Evolutionary conservation across 2,797 vertebrate species (phyloP), one percentile per base, ranked within the genome.

Genomic region (Falco naumanni): DNA sequence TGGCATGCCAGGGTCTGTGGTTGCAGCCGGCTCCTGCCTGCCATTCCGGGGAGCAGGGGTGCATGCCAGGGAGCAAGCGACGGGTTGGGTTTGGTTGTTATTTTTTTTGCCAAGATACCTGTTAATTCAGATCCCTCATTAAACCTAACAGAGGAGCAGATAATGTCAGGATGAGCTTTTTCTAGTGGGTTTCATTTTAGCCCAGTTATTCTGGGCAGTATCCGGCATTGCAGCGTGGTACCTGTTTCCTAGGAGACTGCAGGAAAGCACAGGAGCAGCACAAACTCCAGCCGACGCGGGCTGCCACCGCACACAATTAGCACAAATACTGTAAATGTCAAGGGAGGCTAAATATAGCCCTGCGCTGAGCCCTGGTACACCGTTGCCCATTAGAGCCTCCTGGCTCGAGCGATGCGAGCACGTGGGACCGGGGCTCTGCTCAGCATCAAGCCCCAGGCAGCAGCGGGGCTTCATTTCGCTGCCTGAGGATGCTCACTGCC

Each of bases 181-280:
- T n/a, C 82, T 63, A 34, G 28, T 0, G 12, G 34, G 80, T 61
- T 84, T 72, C 22, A n/a, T 51, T 56, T 47, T 9, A 84, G 83
- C 93, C 91, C 96, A 28, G 90, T 84, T 91, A 68, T 96, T 92
- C 77, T 13, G 39, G 88, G 95, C 91, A 70, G 82, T 16, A 66
- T 78, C 87, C 92, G 89, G 95, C 96, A 51, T 59, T 96, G 96
- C 87, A 74, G 96, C 96, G 95, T 87, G 84, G 95, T 89, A 57
- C 94, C 96, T 74, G 97, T 98, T 97, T 98, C 98, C 97, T 96
- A 95, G 98, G 98, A 97, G 97, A 98, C 97, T 39, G 84, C 81
- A 25, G 95, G 87, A 37, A 89, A 88, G 94, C 92, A 37, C 77
- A 75, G 87, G 89, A 95, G 91, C 88, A 56, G 66, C 74, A 9